These are phyloP conservation scores for Thaumatotibia leucotreta DNA, from an alignment of 1,140 invertebrate species.

Conservation along the genomic window DNA sequence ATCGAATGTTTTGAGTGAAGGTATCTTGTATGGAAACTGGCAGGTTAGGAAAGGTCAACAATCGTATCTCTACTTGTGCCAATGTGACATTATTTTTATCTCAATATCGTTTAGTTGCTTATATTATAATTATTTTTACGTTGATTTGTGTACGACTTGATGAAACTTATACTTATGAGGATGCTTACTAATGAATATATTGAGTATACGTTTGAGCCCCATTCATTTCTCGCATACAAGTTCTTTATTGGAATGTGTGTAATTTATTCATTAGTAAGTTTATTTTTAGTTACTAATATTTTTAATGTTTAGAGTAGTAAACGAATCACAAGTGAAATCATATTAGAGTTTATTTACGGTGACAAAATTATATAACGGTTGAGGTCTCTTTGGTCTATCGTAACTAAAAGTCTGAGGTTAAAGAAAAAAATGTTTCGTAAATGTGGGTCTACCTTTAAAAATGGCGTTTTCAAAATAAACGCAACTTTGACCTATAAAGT, in stretches of 20 bases:
- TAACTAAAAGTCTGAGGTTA: too few species aligned
- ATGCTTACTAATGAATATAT: conserved; percentile 4
- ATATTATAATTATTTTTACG: conserved; percentile 12
- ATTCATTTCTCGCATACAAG: background rate
- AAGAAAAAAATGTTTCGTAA: too few species aligned
- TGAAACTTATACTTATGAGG: conserved; percentile 7
- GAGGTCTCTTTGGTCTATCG: background rate
- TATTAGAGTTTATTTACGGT: background rate
- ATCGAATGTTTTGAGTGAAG: background rate
- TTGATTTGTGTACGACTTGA: background rate
- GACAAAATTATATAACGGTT: background rate
- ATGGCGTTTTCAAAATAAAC: too few species aligned
- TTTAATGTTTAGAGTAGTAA: conserved; percentile 6
- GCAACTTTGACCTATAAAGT: too few species aligned
- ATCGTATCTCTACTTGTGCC: conserved; percentile 6
- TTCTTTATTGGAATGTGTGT: background rate
- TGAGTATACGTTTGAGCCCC: background rate
- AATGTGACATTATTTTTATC: conserved; percentile 6
- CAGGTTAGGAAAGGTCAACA: conserved; percentile 6
- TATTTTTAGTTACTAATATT: conserved; percentile 1
- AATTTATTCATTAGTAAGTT: conserved; percentile 7
- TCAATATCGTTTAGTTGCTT: conserved; percentile 13
- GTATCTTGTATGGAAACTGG: background rate
- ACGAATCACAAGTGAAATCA: conserved; percentile 13
- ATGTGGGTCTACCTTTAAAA: too few species aligned